These are phyloP conservation scores for Porites lobata DNA, from an alignment of 92 coral and sea anemone species.

Conservation along the genomic window DNA sequence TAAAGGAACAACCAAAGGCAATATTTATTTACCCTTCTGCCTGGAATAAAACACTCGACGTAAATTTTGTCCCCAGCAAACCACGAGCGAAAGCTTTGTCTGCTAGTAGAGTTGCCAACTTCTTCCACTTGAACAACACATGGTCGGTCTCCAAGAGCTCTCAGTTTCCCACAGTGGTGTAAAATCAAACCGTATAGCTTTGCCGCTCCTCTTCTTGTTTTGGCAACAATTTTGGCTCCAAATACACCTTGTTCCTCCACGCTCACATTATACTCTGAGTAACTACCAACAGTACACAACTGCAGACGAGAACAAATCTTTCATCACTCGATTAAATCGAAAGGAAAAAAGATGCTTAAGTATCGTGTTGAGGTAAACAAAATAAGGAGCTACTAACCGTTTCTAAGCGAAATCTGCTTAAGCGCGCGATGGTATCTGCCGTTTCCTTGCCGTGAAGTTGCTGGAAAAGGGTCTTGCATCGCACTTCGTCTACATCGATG, in stretches of 20 bases:
- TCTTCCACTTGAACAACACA: neutral
- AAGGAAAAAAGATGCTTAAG: too few relatives aligned
- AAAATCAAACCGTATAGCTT: neutral
- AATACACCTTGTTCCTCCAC: neutral
- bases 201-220: neutral
- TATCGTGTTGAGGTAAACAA: too few relatives aligned
- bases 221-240: neutral
- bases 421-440: neutral
- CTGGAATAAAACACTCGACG: conserved; percentile 9
- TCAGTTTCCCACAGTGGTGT: neutral
- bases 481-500: neutral
- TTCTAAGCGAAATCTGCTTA: neutral
- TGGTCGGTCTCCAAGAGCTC: neutral
- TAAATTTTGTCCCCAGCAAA: neutral
- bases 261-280: neutral
- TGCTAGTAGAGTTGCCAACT: neutral
- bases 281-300: neutral
- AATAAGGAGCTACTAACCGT: neutral
- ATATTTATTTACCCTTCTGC: neutral
- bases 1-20: too few relatives aligned
- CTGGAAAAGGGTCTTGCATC: neutral
- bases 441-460: neutral
- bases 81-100: neutral
- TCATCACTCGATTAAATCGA: too few relatives aligned
- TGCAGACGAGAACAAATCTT: neutral